Conservation (phyloP, 2,888 invertebrate species). For the Apocheima hispidaria region DNA sequence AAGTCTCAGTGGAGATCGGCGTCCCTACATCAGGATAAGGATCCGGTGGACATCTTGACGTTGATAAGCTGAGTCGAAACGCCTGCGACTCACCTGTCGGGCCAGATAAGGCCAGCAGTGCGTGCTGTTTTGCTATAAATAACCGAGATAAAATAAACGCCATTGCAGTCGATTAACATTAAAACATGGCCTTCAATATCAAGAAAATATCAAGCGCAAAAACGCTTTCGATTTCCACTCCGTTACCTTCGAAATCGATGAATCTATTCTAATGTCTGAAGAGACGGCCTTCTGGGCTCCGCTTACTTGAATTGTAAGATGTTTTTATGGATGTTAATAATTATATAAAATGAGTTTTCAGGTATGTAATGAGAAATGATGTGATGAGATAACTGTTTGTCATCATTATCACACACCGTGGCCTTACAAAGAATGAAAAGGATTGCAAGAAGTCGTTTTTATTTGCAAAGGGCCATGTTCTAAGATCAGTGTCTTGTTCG, state of each 20-base stretch:
- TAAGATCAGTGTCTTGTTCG: conserved; percentile 60
- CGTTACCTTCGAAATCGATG: conserved; percentile 36
- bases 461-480: conserved; percentile 55
- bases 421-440: conserved; percentile 38
- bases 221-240: conserved; percentile 47
- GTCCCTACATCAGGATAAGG: conserved; percentile 44
- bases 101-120: conserved; percentile 60
- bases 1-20: conserved; percentile 34
- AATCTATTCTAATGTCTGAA: conserved; percentile 3
- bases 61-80: conserved; percentile 51
- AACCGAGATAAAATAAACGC: conserved; percentile 55
- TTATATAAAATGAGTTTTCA: not conserved
- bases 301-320: too few relatives aligned
- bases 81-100: conserved; percentile 46
- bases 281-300: not conserved
- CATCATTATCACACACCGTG: conserved; percentile 19
- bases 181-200: conserved; percentile 53
- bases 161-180: conserved; percentile 55
- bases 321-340: not conserved
- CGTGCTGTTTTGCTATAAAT: conserved; percentile 63
- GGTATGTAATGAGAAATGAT: not conserved
- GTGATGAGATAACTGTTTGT: conserved; percentile 1
- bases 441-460: conserved; percentile 40
- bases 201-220: conserved; percentile 42
- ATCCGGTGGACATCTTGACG: conserved; percentile 52